These are phyloP conservation scores for Illadopsis cleaveri DNA, from an alignment of 2,113 vertebrate species.

Conservation along the genomic window DNA sequence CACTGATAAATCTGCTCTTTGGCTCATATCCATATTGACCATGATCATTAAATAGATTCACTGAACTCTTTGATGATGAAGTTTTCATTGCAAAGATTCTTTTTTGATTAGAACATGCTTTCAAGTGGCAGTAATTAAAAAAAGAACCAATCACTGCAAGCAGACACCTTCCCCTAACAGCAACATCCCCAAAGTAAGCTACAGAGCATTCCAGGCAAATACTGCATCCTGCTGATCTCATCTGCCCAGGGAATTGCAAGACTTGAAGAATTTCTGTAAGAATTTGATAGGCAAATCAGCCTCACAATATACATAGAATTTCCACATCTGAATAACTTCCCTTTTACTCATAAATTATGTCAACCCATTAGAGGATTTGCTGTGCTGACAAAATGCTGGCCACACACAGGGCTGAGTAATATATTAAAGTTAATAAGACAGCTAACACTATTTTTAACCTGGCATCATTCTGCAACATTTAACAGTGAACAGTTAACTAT, in stretches of 20 bases:
- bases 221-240: background rate
- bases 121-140: background rate
- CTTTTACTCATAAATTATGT: constrained; percentile 43
- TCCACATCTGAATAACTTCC: constrained; percentile 12
- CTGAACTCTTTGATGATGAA: background rate
- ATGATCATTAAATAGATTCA: background rate
- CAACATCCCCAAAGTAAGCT: background rate
- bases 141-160: background rate
- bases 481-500: constrained; percentile 46
- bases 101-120: background rate
- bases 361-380: constrained; percentile 41
- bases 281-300: constrained; percentile 1
- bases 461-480: background rate
- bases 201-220: background rate
- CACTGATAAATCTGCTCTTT: background rate
- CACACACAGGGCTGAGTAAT: background rate
- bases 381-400: constrained; percentile 54
- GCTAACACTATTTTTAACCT: constrained; percentile 53
- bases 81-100: background rate
- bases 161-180: background rate
- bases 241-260: background rate
- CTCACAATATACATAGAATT: background rate
- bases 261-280: background rate
- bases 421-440: constrained; percentile 54
- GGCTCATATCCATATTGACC: background rate